Conservation (phyloP, 2,797 vertebrate species). For the Hoplostethus atlanticus region DNA sequence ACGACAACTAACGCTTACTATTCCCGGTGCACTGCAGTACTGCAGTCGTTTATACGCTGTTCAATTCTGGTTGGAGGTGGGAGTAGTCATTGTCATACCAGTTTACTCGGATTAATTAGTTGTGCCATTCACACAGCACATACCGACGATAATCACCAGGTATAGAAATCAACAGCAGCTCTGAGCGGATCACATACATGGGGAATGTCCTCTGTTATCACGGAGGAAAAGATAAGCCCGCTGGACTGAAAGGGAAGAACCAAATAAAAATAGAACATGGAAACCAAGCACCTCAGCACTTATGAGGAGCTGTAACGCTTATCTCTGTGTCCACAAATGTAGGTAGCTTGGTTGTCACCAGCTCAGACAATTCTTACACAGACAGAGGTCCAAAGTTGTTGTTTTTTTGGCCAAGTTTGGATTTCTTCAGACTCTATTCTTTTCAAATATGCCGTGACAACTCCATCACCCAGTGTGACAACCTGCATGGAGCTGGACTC, state of each 20-base stretch:
- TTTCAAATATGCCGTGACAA: conserved; percentile 10
- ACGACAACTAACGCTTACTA: neutral
- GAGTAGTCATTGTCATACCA: conserved; percentile 6
- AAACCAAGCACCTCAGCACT: conserved; percentile 46
- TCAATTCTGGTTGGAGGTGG: conserved; percentile 10
- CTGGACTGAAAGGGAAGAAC: conserved; percentile 17
- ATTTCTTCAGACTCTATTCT: conserved; percentile 8
- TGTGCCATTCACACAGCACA: conserved; percentile 13
- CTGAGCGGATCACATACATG: conserved; percentile 1
- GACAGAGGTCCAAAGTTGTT: neutral
- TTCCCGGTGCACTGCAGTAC: neutral
- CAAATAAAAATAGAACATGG: conserved; percentile 1
- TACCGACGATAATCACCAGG: conserved; percentile 21
- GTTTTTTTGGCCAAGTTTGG: conserved; percentile 6
- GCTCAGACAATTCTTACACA: conserved; percentile 21
- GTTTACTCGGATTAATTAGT: conserved; percentile 44
- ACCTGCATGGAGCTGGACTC: neutral
- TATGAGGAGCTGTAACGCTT: conserved; percentile 49
- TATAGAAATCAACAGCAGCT: conserved; percentile 43
- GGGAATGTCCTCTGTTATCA: conserved; percentile 37
- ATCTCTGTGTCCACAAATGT: conserved; percentile 36
- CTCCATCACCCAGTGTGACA: neutral
- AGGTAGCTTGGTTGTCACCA: conserved; percentile 27
- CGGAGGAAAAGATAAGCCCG: conserved; percentile 43
- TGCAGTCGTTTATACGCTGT: conserved; percentile 10